phyloP scores from a whole-genome alignment of 2,888 invertebrate genomes.

The Leucoma salicis region DNA sequence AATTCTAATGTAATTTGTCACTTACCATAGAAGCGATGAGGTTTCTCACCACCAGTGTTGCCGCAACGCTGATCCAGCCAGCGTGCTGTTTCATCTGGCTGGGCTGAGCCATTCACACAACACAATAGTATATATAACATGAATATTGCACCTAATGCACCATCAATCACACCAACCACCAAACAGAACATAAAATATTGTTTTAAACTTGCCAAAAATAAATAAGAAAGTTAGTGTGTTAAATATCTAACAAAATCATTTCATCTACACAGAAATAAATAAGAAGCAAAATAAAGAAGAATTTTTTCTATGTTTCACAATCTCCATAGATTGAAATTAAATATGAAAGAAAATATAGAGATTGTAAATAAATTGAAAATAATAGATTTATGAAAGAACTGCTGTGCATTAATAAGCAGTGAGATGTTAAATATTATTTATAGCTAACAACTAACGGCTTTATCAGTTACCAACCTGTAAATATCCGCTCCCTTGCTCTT shows the following conservation, averaged over 20 bases:
- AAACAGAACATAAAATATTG: slow-evolving; percentile 73
- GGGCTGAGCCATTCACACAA: slow-evolving; percentile 80
- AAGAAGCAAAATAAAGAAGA: slow-evolving; percentile 19
- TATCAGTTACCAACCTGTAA: slow-evolving; percentile 87
- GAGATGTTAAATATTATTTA: slow-evolving; percentile 1
- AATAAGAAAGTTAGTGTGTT: slow-evolving; percentile 35
- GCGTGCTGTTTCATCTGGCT: slow-evolving; percentile 76
- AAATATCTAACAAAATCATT: slow-evolving; percentile 9
- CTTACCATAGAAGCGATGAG: slow-evolving; percentile 80
- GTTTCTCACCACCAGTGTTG: slow-evolving; percentile 59
- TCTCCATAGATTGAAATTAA: no score
- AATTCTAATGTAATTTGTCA: slow-evolving; percentile 14
- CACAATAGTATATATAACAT: slow-evolving; percentile 82
- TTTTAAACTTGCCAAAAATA: slow-evolving; percentile 43
- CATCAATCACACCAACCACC: slow-evolving; percentile 76
- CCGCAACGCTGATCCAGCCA: slow-evolving; percentile 74
- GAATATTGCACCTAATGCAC: slow-evolving; percentile 78
- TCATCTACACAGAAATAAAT: slow-evolving; percentile 14
- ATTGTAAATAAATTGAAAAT: slow-evolving; percentile 17
- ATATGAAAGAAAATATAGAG: no score
- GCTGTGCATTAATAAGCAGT: slow-evolving; percentile 20
- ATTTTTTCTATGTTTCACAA: not conserved
- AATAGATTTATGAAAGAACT: slow-evolving; percentile 8
- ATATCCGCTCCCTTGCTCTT: slow-evolving; percentile 88
- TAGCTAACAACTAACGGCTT: not conserved